Evolutionary conservation across 2,888 invertebrate genomes (phyloP), one percentile per base, ranked within the genome.

Genomic region (Caenorhabditis sp.): DNA sequence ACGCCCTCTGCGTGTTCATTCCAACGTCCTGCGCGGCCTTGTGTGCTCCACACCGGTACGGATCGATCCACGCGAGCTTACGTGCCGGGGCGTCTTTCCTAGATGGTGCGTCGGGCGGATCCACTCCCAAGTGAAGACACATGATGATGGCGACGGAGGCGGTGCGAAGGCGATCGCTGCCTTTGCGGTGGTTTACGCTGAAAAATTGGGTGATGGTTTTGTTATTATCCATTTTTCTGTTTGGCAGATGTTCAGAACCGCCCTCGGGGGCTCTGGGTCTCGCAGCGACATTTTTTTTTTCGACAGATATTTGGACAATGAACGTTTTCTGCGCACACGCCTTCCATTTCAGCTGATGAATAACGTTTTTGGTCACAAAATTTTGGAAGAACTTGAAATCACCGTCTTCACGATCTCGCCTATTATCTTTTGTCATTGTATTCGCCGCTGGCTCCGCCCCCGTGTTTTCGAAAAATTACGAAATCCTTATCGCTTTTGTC

Each of bases 81-180:
- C 85, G 77, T 10, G 99, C 97, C 93, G 98, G 97, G 0, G 98
- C 98, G 91, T 97, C 96, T 4, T 97, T 90, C 74, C 98, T 98
- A 44, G 97, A 95, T 6, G 80, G 79, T 74, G 98, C 95, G 93
- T 99, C 99, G 0, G 99, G 99, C 2, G 99, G 99, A 93, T 99
- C 99, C 24, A 99, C 98, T n/a, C 98, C 98, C 75, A 99, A 96
- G 93, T 99, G 99, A 51, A 99, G 94, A 93, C 99, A 99, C 58
- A 99, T 94, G 35, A 99, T 98, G 84, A 99, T 94, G 0, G 98
- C 98, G 79, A 99, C 98, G 93, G 98, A 98, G 81, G 98, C 98
- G 0, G 99, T 99, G 94, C 98, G 98, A 96, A 98, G 98, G 95
- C 97, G 93, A 31, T 89, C 89, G 56, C 86, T 87, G 31, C 85